phyloP scores from a whole-genome alignment of 2,888 invertebrate genomes.

The Hirtodrosophila cameraria region DNA sequence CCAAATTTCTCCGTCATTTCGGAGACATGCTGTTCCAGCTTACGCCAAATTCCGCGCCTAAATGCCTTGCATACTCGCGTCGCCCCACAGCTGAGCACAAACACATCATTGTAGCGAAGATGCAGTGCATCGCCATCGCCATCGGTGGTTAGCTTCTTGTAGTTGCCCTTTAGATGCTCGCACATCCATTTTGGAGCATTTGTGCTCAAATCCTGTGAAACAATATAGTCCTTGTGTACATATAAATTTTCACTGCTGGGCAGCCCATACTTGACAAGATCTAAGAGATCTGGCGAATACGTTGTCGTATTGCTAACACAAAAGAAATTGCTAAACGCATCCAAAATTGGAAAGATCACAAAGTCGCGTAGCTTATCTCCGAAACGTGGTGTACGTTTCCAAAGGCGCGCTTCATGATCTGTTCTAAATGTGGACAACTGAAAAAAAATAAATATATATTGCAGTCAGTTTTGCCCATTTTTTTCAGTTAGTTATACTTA shows the following conservation, averaged over 20 bases:
- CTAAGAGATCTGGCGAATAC: constrained; percentile 35
- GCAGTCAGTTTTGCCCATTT: not conserved
- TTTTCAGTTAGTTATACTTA: constrained; percentile 22
- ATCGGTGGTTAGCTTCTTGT: constrained; percentile 36
- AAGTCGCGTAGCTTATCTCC: constrained; percentile 41
- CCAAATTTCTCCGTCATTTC: constrained; percentile 40
- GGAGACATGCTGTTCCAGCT: constrained; percentile 46
- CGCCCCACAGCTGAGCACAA: constrained; percentile 50
- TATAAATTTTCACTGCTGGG: constrained; percentile 57
- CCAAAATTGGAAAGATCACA: constrained; percentile 38
- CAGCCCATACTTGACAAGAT: constrained; percentile 58
- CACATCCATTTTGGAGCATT: constrained; percentile 60
- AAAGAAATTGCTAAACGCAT: constrained; percentile 29
- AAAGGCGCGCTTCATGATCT: constrained; percentile 56
- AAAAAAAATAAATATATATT: too few species aligned
- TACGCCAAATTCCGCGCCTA: constrained; percentile 41
- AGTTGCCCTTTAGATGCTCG: constrained; percentile 52
- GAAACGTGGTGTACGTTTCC: constrained; percentile 29
- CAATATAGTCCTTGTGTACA: constrained; percentile 64
- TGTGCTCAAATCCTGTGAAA: constrained; percentile 49
- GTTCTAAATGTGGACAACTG: constrained; percentile 57
- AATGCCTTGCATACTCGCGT: constrained; percentile 48
- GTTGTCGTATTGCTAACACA: constrained; percentile 14
- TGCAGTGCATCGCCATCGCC: constrained; percentile 36
- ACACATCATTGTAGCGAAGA: constrained; percentile 63